Base-by-base conservation (phyloP, 1,140 invertebrate species). In the Pogonomyrmex californicus region DNA sequence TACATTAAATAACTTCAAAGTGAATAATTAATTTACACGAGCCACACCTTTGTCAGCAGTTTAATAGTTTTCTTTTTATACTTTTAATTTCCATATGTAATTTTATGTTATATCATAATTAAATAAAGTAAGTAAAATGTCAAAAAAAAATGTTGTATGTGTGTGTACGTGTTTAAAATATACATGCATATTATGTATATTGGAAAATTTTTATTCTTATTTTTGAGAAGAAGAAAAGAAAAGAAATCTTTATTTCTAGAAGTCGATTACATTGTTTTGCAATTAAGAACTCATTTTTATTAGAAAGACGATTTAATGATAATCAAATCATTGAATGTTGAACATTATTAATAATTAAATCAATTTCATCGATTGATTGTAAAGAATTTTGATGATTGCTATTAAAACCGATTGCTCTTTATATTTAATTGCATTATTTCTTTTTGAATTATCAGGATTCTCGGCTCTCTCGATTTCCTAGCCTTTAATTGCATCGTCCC, bases 381-480 rank as follows among this genome's bases (percentile, higher is more conserved):
- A 14, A 79, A 12, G 36, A 79, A 66, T 79, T 51, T n/a, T 36
- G n/a, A 68, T 17, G 47, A 66, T n/a, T n/a, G n/a, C 6, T 44
- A 33, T 79, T 54, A 79, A 79, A 51, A 36, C 7, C 66, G 77
- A 66, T 79, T 79, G 77, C 47, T 66, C n/a, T 14, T 68, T 79
- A 68, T 30, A 51, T 68, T 54, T 54, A 79, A 79, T 79, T 68
- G n/a, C 33, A 36, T 79, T 79, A 79, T 66, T n/a, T 79, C 41
- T 38, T 47, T 79, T 54, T 56, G 68, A 79, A 79, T 51, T 79
- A 79, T 38, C 62, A 68, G n/a, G 17, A 65, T 44, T 47, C 44
- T 14, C 41, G 23, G 2, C 6, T 49, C 71, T 63, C 14, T 4
- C 44, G 58, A 79, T 79, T 79, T 51, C 33, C 47, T 23, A 79